Percentiles rank a stretch among this genome's conserved stretches.
These are phyloP conservation scores for Laterallus jamaicensis DNA, from an alignment of 2,113 vertebrate genomes.

Conservation along the genomic window DNA sequence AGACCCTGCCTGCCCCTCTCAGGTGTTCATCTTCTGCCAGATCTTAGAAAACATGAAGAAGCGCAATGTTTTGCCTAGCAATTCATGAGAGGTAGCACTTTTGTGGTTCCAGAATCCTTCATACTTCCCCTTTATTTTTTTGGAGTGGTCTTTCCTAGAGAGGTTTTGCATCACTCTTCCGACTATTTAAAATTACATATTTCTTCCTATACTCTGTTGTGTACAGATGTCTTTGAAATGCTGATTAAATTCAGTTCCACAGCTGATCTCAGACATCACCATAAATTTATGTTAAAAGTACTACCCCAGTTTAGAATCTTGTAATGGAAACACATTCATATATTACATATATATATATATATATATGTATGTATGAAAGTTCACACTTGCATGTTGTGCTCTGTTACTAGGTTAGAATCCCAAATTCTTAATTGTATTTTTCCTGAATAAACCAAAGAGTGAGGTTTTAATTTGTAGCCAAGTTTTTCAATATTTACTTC, in stretches of 20 bases:
- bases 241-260: not conserved
- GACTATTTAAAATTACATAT: not conserved
- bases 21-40: not conserved
- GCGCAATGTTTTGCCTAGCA: accelerated
- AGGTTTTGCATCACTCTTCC: not conserved
- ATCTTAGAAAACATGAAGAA: not conserved
- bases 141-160: not conserved
- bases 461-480: not conserved
- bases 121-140: not conserved
- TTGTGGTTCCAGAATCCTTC: not conserved
- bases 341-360: too few species aligned
- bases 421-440: not conserved
- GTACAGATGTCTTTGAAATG: not conserved
- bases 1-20: not conserved
- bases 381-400: not conserved
- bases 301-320: not conserved
- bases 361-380: not conserved
- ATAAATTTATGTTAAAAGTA: not conserved
- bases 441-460: not conserved
- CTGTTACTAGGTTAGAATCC: not conserved
- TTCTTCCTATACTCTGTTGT: not conserved
- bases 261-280: not conserved
- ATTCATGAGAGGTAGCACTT: not conserved
- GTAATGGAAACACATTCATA: not conserved
- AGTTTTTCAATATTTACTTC: not conserved